phyloP scores from a whole-genome alignment of 2,797 vertebrate species.

The Xenops minutus region DNA sequence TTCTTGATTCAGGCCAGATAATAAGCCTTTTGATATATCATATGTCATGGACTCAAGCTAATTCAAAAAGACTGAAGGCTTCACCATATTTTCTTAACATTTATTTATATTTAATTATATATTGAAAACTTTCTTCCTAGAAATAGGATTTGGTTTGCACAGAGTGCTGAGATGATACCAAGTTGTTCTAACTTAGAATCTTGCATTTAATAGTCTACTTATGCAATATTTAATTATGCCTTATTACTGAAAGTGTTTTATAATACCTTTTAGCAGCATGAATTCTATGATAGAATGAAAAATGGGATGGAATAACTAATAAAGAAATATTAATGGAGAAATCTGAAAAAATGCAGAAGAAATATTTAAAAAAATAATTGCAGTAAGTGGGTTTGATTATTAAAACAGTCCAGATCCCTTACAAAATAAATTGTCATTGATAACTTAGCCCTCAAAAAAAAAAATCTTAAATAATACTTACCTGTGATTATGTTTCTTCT shows the following conservation, averaged over 20 bases:
- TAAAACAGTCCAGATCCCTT: background rate
- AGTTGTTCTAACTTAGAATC: background rate
- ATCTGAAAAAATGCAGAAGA: background rate
- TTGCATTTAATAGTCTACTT: background rate
- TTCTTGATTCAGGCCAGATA: background rate
- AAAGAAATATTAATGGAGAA: background rate
- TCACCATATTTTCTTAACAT: background rate
- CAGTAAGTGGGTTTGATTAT: background rate
- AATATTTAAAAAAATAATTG: background rate
- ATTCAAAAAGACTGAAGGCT: background rate
- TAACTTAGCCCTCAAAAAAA: background rate
- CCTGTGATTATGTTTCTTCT: background rate
- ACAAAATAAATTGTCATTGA: background rate
- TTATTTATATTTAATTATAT: background rate
- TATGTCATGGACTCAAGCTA: background rate
- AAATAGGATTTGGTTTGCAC: background rate
- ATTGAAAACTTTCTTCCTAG: background rate
- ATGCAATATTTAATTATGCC: background rate
- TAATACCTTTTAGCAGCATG: background rate
- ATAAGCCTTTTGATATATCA: background rate
- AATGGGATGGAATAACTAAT: background rate
- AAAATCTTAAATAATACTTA: background rate
- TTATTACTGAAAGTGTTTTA: background rate
- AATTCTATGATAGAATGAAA: background rate
- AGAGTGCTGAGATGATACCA: background rate